Percentiles rank a stretch among this genome's conserved stretches.
phyloP scores from a whole-genome alignment of 2,888 invertebrate species.

The Trichogramma dendrolimi region DNA sequence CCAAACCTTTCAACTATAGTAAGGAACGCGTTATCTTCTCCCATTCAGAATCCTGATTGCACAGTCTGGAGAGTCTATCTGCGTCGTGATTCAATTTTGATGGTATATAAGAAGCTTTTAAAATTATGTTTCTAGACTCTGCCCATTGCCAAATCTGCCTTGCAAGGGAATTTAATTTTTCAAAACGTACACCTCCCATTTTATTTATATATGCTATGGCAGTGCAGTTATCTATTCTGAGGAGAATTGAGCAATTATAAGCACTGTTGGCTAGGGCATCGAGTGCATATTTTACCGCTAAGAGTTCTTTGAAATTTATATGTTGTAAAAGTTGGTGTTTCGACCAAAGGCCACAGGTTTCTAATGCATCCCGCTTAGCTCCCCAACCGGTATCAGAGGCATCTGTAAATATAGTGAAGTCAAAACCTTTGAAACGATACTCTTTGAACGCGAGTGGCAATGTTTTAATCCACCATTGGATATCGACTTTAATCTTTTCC shows the following conservation, averaged over 20 bases:
- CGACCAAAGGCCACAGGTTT: constrained; percentile 17
- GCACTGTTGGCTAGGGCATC: constrained; percentile 2
- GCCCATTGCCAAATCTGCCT: constrained; percentile 24
- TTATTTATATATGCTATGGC: constrained; percentile 23
- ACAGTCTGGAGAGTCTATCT: constrained; percentile 18
- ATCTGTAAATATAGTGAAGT: constrained; percentile 13
- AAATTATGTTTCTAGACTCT: constrained; percentile 12
- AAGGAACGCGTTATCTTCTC: constrained; percentile 8
- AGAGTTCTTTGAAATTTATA: constrained; percentile 17
- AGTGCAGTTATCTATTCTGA: constrained; percentile 25
- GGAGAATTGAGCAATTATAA: constrained; percentile 11
- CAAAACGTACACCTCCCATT: constrained; percentile 20
- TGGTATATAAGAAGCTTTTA: constrained; percentile 21
- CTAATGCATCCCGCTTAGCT: neutral
- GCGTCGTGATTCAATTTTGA: constrained; percentile 19
- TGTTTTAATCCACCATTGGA: too few species aligned
- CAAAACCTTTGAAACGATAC: too few species aligned
- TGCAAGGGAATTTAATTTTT: constrained; percentile 3
- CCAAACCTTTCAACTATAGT: constrained; percentile 19
- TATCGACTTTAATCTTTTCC: too few species aligned
- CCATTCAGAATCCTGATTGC: constrained; percentile 19
- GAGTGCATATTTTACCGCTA: constrained; percentile 11
- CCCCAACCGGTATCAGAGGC: constrained; percentile 19
- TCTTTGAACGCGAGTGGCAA: too few species aligned
- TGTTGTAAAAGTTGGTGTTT: constrained; percentile 7